Evolutionary conservation across 2,888 invertebrate genomes (phyloP), one percentile per base, ranked within the genome.

Genomic region (Cantharis lateralis): DNA sequence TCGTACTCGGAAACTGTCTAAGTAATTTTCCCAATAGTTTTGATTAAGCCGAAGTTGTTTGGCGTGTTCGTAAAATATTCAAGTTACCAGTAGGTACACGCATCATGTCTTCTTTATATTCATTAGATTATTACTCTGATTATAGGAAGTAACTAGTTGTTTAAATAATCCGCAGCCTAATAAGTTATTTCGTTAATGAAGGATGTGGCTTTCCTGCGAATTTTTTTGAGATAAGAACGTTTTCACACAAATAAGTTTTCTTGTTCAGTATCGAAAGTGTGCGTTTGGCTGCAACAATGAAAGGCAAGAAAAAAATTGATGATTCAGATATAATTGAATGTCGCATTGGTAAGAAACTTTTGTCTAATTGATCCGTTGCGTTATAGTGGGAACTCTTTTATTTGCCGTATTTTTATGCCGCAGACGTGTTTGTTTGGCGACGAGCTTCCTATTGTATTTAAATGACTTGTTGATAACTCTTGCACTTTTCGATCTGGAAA

Each of bases 141-240:
- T 81, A 76, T 82, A 82, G 82, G 82, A 82, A 81, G 81, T 82
- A 81, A n/a, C 64, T 13, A 18, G 77, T 81, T 79, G 78, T 80
- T 82, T 80, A 81, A 82, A 78, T 79, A 80, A 81, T 82, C 78
- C 80, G 81, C 75, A 79, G 72, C 79, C 79, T 79, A 80, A 81
- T 79, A 68, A 68, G 68, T 68, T 61, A 62, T 64, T 71, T 69
- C 69, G 70, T 70, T 62, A 68, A 71, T 74, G 69, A 76, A 79
- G 82, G 83, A 83, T 82, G 83, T 81, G 83, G 83, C 80, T 83
- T 83, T 81, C 82, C 83, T 82, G 79, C 78, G 76, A 77, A 80
- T 62, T n/a, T 73, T 68, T 73, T 66, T 16, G 71, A 70, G 61
- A 76, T 72, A 70, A 71, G 11, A 77, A 32, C 61, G 48, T 2